Evolutionary conservation across 2,888 invertebrate genomes (phyloP), one percentile per base, ranked within the genome.

Genomic region (Rhagophthalmus giganteus): DNA sequence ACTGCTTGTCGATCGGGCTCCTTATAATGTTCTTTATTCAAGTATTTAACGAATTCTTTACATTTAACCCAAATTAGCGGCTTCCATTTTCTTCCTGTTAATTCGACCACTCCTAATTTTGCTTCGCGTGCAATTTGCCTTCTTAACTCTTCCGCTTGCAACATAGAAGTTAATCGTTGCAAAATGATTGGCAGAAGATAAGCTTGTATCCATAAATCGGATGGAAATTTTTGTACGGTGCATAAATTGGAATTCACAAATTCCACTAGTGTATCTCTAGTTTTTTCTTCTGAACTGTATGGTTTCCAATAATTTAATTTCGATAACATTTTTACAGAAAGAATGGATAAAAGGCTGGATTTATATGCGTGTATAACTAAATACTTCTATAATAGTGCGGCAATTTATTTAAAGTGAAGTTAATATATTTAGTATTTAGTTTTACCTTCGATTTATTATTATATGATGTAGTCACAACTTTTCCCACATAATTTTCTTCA

Each of bases 161-260:
- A 75, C 11, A 94, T 73, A 69, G 84, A 83, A 34, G 80, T 70
- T 1, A 85, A 76, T 69, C 97, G 83, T 67, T 93, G 90, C 16
- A 97, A 67, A 47, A 95, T 82, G 11, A 90, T 87, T 0, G 98
- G 97, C 46, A 99, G 68, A 41, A 89, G 81, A 1, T 85, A 82
- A 0, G 90, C 87, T 73, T 96, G 94, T 12, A 89, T 78, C 91
- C 94, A 96, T 51, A 94, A 77, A 7, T 86, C 76, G 10, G 85
- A 81, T 0, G 90, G 88, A 67, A 83, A 89, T 0, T 79, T 77
- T 55, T 85, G 84, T 64, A 81, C 83, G 14, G 84, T 81, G 67
- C 94, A 91, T 56, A 94, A 79, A 74, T 99, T 98, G 0, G 97
- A 94, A 7, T 97, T 81, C 31, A 97, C 80, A 47, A 87, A 80